phyloP scores from a whole-genome alignment of 2,113 vertebrate genomes.

The Phyllostomus discolor region DNA sequence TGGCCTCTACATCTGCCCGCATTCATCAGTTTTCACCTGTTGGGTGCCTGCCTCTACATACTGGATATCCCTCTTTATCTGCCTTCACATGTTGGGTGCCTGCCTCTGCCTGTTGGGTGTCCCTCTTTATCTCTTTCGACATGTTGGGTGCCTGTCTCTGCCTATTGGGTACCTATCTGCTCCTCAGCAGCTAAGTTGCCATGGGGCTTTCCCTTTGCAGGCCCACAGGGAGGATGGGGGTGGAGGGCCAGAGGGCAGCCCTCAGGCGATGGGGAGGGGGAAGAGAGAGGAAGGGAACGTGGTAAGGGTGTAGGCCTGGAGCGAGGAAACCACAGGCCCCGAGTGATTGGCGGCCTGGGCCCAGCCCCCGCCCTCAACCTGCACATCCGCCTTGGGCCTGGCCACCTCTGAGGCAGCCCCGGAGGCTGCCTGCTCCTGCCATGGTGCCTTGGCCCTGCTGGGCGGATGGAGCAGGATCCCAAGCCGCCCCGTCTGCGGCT shows the following conservation, averaged over 20 bases:
- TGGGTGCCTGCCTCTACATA: neutral
- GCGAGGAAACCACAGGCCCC: constrained; percentile 67
- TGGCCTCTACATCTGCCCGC: neutral
- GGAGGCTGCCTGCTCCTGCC: constrained; percentile 8
- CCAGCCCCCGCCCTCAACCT: constrained; percentile 53
- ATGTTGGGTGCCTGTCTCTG: neutral
- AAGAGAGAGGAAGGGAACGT: constrained; percentile 43
- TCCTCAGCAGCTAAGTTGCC: neutral
- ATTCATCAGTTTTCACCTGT: neutral
- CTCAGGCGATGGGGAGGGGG: neutral
- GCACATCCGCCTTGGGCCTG: constrained; percentile 71
- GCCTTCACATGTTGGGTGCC: neutral
- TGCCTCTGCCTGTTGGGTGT: neutral
- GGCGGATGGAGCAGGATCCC: constrained; percentile 82
- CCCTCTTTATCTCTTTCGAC: neutral
- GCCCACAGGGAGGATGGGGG: neutral
- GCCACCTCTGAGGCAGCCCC: constrained; percentile 54
- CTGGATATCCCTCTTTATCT: neutral
- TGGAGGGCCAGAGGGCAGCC: constrained; percentile 37
- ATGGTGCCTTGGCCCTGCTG: constrained; percentile 48
- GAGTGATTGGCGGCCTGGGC: constrained; percentile 63
- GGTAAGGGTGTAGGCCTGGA: constrained; percentile 51
- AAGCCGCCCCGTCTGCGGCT: constrained; percentile 78
- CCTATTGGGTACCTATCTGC: neutral
- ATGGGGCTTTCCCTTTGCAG: constrained; percentile 24